phyloP scores from a whole-genome alignment of 2,113 vertebrate genomes.

The Phalacrocorax carbo region DNA sequence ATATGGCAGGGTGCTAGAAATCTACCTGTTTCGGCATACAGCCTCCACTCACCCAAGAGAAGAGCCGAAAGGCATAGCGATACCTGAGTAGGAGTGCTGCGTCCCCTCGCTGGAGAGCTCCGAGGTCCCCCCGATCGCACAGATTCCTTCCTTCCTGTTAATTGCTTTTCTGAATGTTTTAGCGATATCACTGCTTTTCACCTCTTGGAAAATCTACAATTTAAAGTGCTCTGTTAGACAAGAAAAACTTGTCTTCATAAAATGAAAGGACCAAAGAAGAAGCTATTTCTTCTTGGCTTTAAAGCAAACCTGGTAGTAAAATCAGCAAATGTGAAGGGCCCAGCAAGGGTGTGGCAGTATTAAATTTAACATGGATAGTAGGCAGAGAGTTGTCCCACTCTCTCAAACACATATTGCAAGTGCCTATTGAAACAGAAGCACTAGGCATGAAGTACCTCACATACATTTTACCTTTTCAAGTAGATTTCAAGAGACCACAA shows the following conservation, averaged over 20 bases:
- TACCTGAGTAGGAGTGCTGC: constrained; percentile 90
- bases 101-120: constrained; percentile 90
- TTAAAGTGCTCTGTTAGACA: constrained; percentile 32
- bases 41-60: not conserved
- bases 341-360: not conserved
- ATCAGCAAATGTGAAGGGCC: not conserved
- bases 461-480: not conserved
- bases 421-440: not conserved
- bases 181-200: constrained; percentile 84
- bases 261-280: not conserved
- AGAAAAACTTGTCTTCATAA: not conserved
- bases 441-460: not conserved
- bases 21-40: fast-evolving
- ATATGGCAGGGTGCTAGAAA: not conserved
- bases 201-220: constrained; percentile 84
- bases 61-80: not conserved
- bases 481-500: not conserved
- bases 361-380: not conserved
- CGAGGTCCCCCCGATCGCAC: constrained; percentile 89
- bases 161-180: constrained; percentile 87
- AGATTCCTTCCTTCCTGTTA: constrained; percentile 91
- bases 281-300: not conserved
- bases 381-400: not conserved
- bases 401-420: not conserved
- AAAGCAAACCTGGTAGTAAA: not conserved